phyloP scores from a whole-genome alignment of 2,113 vertebrate species.

The Mohoua ochrocephala region DNA sequence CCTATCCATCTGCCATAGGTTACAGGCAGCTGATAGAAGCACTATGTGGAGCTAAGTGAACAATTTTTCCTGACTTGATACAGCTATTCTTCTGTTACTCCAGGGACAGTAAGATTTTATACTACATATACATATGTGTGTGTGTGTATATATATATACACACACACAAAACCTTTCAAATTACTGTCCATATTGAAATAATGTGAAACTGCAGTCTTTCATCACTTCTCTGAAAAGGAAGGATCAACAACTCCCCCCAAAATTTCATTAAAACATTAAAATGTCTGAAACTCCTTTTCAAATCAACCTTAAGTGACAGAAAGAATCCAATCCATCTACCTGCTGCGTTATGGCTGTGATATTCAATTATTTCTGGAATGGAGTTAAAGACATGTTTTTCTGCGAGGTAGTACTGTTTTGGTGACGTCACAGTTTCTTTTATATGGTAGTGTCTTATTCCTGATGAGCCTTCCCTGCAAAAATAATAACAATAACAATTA shows the following conservation, averaged over 20 bases:
- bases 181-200: background rate
- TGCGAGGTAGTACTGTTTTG: slow-evolving; percentile 84
- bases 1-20: background rate
- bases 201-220: background rate
- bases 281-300: background rate
- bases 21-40: background rate
- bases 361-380: slow-evolving; percentile 91
- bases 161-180: background rate
- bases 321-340: slow-evolving; percentile 66
- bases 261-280: background rate
- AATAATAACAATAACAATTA: background rate
- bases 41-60: background rate
- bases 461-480: slow-evolving; percentile 74
- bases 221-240: background rate
- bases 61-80: background rate
- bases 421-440: slow-evolving; percentile 75
- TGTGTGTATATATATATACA: no score
- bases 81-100: background rate
- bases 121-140: no score
- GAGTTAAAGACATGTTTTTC: slow-evolving; percentile 88
- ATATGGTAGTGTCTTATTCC: slow-evolving; percentile 86
- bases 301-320: background rate
- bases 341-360: slow-evolving; percentile 94
- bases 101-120: background rate
- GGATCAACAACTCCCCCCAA: background rate